Conservation (phyloP, 2,113 vertebrate species). For the Zootoca vivipara region DNA sequence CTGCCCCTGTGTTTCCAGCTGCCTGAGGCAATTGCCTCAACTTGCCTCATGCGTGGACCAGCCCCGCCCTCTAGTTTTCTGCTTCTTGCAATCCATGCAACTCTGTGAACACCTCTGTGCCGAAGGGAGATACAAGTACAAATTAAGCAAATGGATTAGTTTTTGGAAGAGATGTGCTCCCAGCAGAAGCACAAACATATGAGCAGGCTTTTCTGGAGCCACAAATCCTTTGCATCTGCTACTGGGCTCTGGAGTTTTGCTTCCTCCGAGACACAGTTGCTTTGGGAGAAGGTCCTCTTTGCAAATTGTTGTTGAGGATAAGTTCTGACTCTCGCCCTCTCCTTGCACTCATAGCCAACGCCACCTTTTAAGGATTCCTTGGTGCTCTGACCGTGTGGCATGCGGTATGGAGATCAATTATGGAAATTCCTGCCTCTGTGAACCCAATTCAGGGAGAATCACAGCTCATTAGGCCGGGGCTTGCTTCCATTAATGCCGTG, state of each 20-base stretch:
- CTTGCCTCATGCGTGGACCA: too few relatives aligned
- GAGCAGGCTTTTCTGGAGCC: neutral
- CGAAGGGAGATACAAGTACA: neutral
- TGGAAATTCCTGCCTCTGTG: constrained; percentile 71
- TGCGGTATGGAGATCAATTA: constrained; percentile 74
- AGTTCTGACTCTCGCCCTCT: neutral
- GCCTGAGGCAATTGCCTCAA: too few relatives aligned
- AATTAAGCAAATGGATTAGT: neutral
- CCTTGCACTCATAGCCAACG: constrained; percentile 1
- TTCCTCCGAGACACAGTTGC: neutral
- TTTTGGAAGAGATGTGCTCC: neutral
- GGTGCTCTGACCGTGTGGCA: constrained; percentile 31
- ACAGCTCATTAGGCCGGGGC: constrained; percentile 66
- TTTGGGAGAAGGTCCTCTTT: neutral
- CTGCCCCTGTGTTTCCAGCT: too few relatives aligned
- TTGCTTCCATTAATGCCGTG: constrained; percentile 58
- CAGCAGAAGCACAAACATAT: neutral
- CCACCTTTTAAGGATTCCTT: constrained; percentile 20
- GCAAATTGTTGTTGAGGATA: neutral
- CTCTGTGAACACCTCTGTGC: neutral
- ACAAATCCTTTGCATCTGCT: neutral
- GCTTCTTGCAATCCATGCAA: neutral
- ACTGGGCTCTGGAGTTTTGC: neutral
- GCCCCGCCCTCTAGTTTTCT: too few relatives aligned
- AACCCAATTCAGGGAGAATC: constrained; percentile 69